Evolutionary conservation across 2,113 vertebrate genomes (phyloP).

Genomic region (Zosterops borbonicus): DNA sequence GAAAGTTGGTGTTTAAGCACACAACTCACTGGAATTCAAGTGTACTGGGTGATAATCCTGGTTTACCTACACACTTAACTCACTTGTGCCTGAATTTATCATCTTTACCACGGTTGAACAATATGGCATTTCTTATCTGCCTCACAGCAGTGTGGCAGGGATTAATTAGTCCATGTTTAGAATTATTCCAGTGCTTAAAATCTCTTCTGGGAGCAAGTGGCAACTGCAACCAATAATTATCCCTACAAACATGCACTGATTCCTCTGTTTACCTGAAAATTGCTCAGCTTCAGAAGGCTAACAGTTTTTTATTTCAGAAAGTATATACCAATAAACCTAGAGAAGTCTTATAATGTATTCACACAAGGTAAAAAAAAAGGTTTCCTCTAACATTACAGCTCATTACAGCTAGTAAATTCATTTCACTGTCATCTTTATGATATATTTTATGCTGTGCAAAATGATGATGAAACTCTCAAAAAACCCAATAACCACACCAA

Average conservation of each 20-base stretch:
- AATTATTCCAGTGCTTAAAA: background rate
- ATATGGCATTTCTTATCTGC: background rate
- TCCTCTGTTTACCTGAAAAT: conserved; percentile 6
- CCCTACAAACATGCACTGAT: background rate
- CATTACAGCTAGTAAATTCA: background rate
- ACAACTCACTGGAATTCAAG: background rate
- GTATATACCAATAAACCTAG: background rate
- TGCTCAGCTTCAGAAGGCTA: background rate
- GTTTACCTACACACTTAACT: background rate
- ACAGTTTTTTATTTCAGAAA: background rate
- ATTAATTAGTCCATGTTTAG: conserved; percentile 17
- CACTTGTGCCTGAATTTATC: background rate
- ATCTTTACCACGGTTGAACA: background rate
- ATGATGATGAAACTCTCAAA: background rate
- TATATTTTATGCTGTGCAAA: background rate
- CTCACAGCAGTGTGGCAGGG: background rate
- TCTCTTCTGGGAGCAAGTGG: background rate
- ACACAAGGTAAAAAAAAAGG: background rate
- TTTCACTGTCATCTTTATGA: background rate
- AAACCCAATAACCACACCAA: background rate
- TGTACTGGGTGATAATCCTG: background rate
- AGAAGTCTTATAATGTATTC: background rate
- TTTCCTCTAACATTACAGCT: background rate
- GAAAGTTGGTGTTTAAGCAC: background rate
- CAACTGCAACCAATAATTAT: background rate